phyloP scores from a whole-genome alignment of 2,113 vertebrate genomes.

The Gymnogyps californianus region DNA sequence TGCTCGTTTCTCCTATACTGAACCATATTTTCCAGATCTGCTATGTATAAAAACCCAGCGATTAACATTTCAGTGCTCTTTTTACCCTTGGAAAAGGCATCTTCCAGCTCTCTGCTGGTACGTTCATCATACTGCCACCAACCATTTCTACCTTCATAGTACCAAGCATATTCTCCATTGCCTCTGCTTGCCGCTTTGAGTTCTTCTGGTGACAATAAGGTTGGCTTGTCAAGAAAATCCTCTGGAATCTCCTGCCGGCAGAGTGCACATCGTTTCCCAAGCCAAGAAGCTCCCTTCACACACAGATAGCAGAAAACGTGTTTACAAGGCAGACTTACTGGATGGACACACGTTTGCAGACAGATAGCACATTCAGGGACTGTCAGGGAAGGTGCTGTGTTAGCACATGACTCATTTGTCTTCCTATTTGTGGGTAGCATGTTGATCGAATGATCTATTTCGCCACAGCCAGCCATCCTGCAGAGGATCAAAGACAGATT shows the following conservation, averaged over 20 bases:
- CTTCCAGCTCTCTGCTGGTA: slow-evolving; percentile 92
- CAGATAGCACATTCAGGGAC: slow-evolving; percentile 94
- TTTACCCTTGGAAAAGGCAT: slow-evolving; percentile 89
- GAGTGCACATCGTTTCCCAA: slow-evolving; percentile 93
- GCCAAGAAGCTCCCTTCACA: slow-evolving; percentile 97
- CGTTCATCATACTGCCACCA: slow-evolving; percentile 99
- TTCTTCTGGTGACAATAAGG: slow-evolving; percentile 90
- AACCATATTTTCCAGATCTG: slow-evolving; percentile 96
- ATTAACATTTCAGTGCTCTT: slow-evolving; percentile 97
- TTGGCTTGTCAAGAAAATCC: slow-evolving; percentile 94
- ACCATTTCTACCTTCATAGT: slow-evolving; percentile 95
- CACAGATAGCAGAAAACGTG: slow-evolving; percentile 98
- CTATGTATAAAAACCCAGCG: slow-evolving; percentile 93
- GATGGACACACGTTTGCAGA: slow-evolving; percentile 92
- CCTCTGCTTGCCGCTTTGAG: slow-evolving; percentile 86
- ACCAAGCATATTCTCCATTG: slow-evolving; percentile 90
- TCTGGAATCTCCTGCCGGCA: slow-evolving; percentile 95
- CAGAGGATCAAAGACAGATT: neutral
- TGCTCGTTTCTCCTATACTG: slow-evolving; percentile 96
- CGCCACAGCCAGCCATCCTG: slow-evolving; percentile 92
- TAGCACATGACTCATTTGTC: slow-evolving; percentile 78
- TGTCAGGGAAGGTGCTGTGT: slow-evolving; percentile 77
- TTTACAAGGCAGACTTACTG: slow-evolving; percentile 91
- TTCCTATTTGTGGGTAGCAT: slow-evolving; percentile 82
- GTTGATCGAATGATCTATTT: slow-evolving; percentile 84